Evolutionary conservation across 2,888 invertebrate species (phyloP).

Genomic region (Serripes groenlandicus): DNA sequence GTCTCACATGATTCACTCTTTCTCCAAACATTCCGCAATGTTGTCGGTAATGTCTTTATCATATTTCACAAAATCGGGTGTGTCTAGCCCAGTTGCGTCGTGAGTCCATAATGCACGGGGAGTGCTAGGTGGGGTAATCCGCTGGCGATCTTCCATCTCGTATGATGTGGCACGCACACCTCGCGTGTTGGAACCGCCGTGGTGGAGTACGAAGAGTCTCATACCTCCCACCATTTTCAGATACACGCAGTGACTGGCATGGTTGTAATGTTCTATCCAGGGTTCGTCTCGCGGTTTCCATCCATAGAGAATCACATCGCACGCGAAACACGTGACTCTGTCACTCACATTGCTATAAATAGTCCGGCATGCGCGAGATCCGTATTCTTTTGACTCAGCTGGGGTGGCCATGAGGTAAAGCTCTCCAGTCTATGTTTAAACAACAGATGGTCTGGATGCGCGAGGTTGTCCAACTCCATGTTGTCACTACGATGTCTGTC

Average conservation of each 20-base stretch:
- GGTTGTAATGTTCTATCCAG: slow-evolving; percentile 15
- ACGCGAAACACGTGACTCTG: slow-evolving; percentile 14
- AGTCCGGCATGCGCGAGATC: neutral
- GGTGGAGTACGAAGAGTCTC: no score
- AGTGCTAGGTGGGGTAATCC: no score
- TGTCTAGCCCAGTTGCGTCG: no score
- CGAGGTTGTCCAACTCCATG: neutral
- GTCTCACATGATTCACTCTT: no score
- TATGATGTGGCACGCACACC: no score
- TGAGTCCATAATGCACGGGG: no score
- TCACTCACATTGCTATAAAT: neutral
- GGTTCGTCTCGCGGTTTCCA: slow-evolving; percentile 5
- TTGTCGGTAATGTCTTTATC: no score
- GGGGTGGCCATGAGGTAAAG: neutral
- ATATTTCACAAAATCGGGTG: no score
- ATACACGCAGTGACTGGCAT: neutral
- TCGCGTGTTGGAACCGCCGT: no score
- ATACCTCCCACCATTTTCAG: slow-evolving; percentile 19
- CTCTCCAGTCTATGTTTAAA: neutral
- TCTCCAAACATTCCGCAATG: no score
- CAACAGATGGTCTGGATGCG: neutral
- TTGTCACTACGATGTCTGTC: neutral
- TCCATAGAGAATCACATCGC: neutral
- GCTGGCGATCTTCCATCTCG: no score
- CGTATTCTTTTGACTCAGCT: no score